phyloP scores from a whole-genome alignment of 2,888 invertebrate genomes.

The Icerya purchasi region DNA sequence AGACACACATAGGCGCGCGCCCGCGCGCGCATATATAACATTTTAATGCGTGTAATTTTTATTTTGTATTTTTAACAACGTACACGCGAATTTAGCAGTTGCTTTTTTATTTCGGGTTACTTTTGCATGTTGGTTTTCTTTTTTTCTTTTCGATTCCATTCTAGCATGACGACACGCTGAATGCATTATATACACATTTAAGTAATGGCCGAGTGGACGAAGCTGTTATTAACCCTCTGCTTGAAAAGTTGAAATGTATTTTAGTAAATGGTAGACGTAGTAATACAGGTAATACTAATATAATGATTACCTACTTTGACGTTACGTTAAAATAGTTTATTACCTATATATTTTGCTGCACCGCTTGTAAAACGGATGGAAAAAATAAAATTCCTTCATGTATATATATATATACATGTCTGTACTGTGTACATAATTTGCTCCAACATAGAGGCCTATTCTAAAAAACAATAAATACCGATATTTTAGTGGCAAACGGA shows the following conservation, averaged over 20 bases:
- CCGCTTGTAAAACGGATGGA: neutral
- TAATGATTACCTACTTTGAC: neutral
- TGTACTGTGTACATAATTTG: too few species aligned
- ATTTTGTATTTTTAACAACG: neutral
- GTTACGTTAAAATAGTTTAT: neutral
- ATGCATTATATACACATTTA: slow-evolving; percentile 13
- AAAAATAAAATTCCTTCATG: too few species aligned
- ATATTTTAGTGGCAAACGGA: too few species aligned
- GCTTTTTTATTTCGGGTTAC: slow-evolving; percentile 13
- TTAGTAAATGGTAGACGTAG: neutral
- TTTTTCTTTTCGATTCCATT: slow-evolving; percentile 12
- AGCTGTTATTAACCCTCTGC: slow-evolving; percentile 10
- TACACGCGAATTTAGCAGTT: slow-evolving; percentile 20
- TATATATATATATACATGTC: too few species aligned
- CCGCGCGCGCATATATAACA: neutral
- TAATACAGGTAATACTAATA: neutral
- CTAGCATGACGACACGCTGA: slow-evolving; percentile 14
- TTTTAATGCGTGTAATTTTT: neutral
- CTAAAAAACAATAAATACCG: too few species aligned
- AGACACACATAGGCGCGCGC: neutral
- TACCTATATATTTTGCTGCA: neutral
- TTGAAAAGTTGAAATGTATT: slow-evolving; percentile 6
- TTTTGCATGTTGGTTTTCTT: slow-evolving; percentile 11
- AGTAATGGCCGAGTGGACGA: slow-evolving; percentile 12
- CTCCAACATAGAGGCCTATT: too few species aligned